A percentile compares a stretch with the other conserved stretches of the same genome.
These are phyloP conservation scores for Rhorus exstirpatorius DNA, from an alignment of 2,888 invertebrate species.

Conservation along the genomic window DNA sequence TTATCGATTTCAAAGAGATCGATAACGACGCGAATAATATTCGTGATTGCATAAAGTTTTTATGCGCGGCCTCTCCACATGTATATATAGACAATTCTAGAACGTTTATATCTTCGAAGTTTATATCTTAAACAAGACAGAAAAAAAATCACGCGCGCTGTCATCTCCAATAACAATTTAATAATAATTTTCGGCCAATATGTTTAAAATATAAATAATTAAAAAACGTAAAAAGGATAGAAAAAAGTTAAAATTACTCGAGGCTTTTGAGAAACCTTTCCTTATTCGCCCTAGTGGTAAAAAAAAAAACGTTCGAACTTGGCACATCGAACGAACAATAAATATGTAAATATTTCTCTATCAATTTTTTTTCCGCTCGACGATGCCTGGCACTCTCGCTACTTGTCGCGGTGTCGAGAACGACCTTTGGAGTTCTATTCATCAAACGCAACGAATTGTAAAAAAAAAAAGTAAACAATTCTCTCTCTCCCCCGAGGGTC, in stretches of 20 bases:
- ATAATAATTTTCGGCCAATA: too few species aligned
- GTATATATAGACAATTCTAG: too few species aligned
- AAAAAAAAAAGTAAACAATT: background rate
- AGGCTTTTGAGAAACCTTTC: too few species aligned
- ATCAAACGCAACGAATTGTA: slow-evolving; percentile 3
- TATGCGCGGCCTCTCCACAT: background rate
- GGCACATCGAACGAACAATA: too few species aligned
- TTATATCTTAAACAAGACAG: background rate
- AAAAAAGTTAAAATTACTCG: too few species aligned
- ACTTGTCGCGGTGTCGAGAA: slow-evolving; percentile 7
- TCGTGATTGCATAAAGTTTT: slow-evolving; percentile 18
- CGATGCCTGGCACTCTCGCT: background rate
- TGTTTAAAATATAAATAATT: too few species aligned
- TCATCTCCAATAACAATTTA: slow-evolving; percentile 36
- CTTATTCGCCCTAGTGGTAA: too few species aligned
- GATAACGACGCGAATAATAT: slow-evolving; percentile 13
- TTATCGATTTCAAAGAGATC: slow-evolving; percentile 42
- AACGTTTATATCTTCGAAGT: too few species aligned
- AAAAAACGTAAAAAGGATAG: background rate
- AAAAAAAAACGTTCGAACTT: background rate
- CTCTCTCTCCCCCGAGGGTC: too few species aligned
- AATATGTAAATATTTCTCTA: slow-evolving; percentile 5
- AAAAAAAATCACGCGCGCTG: slow-evolving; percentile 28
- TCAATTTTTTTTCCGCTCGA: too few species aligned
- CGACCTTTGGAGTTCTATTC: slow-evolving; percentile 32